A percentile compares a stretch with the other conserved stretches of the same genome.
phyloP scores from a whole-genome alignment of 2,797 vertebrate species.

The Channallabes apus region DNA sequence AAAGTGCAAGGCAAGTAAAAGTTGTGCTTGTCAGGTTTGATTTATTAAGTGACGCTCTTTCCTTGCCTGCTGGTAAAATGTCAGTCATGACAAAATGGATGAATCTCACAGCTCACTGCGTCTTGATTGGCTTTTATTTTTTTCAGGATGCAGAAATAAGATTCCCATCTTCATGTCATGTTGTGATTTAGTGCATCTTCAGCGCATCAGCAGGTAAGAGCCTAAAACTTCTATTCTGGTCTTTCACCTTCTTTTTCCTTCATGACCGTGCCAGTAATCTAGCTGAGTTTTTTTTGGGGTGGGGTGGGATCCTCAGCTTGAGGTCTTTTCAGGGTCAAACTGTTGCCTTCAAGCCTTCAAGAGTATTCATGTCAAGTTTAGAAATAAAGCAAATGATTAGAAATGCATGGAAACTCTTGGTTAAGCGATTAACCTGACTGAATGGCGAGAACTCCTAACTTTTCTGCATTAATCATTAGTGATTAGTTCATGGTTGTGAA shows the following conservation, averaged over 20 bases:
- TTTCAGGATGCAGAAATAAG: conserved; percentile 54
- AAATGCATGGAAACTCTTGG: too few species aligned
- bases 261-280: too few species aligned
- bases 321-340: neutral
- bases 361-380: too few species aligned
- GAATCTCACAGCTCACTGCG: conserved; percentile 66
- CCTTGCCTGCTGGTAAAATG: conserved; percentile 83
- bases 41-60: conserved; percentile 85
- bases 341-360: neutral
- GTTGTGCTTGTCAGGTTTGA: conserved; percentile 86
- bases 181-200: conserved; percentile 50
- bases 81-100: conserved; percentile 81
- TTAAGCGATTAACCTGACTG: neutral
- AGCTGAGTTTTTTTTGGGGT: neutral
- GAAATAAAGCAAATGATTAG: neutral
- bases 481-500: neutral
- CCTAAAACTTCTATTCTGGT: neutral
- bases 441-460: neutral
- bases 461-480: neutral
- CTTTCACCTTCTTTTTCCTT: too few species aligned
- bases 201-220: neutral
- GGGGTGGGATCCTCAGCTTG: neutral
- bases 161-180: conserved; percentile 45
- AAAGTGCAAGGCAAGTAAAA: conserved; percentile 73
- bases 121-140: conserved; percentile 63